Conservation (phyloP, 1,140 invertebrate genomes). For the Trialeurodes vaporariorum region DNA sequence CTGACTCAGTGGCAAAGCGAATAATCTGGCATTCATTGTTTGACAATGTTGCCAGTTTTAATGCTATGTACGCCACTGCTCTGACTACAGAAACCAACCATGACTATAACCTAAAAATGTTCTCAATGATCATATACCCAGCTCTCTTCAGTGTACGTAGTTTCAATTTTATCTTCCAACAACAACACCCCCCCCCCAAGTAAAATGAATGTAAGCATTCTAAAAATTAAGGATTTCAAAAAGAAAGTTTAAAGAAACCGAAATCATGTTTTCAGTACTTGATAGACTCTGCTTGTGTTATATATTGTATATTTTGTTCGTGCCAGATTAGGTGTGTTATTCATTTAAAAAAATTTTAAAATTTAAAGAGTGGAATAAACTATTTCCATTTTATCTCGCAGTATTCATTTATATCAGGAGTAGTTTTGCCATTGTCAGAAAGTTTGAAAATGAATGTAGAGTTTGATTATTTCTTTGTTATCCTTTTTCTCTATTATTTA, state of each 20-base stretch:
- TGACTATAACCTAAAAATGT: no score
- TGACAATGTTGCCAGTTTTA: no score
- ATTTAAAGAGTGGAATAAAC: not conserved
- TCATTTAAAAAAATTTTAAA: not conserved
- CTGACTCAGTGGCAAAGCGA: no score
- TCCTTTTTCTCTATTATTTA: not conserved
- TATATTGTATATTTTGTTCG: conserved; percentile 1
- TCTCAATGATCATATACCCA: no score
- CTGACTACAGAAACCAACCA: no score
- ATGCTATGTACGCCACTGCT: no score
- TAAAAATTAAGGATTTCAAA: not conserved
- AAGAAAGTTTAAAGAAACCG: not conserved
- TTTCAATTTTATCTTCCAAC: no score
- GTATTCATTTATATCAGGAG: not conserved
- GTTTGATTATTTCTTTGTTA: not conserved
- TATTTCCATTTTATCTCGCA: not conserved
- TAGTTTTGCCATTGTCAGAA: not conserved
- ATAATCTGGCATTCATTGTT: no score
- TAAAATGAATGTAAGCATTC: not conserved
- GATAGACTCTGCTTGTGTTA: not conserved
- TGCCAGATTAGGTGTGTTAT: not conserved
- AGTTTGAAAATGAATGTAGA: not conserved
- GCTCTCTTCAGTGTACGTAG: no score
- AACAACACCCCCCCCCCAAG: no score
- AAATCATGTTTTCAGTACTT: not conserved